These are phyloP conservation scores for Polypedilum pembai DNA, from an alignment of 1,140 invertebrate genomes.

Conservation along the genomic window DNA sequence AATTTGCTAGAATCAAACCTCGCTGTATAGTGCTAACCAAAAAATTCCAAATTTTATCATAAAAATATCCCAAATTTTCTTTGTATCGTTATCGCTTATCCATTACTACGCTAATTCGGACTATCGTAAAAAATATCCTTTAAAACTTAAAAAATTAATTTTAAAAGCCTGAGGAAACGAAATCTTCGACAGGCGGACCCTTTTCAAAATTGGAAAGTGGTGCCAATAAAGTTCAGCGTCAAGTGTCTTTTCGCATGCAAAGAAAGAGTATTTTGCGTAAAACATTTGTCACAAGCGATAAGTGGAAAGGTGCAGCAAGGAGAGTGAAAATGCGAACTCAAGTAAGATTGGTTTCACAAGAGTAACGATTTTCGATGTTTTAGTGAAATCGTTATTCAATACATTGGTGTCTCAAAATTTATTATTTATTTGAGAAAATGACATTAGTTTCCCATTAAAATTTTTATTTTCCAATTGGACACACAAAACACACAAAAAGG, in stretches of 20 bases:
- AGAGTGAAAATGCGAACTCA: slow-evolving; percentile 56
- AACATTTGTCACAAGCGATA: slow-evolving; percentile 42
- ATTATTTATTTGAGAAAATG: neutral
- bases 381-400: neutral
- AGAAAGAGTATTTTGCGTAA: slow-evolving; percentile 45
- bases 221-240: slow-evolving; percentile 49
- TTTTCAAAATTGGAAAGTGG: slow-evolving; percentile 52
- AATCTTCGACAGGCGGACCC: slow-evolving; percentile 42
- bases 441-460: neutral
- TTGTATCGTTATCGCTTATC: neutral
- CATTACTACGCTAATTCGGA: neutral
- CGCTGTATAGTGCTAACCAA: neutral
- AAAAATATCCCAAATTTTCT: neutral
- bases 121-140: neutral
- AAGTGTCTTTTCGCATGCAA: slow-evolving; percentile 45
- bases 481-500: neutral
- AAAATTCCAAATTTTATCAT: neutral
- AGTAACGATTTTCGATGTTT: neutral
- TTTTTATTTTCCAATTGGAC: neutral
- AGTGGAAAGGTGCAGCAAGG: slow-evolving; percentile 55
- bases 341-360: slow-evolving; percentile 23
- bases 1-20: neutral
- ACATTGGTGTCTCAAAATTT: slow-evolving; percentile 25
- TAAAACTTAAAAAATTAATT: neutral
- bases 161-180: neutral